These are phyloP conservation scores for Otus scops DNA, from an alignment of 2,797 vertebrate species.

Conservation along the genomic window DNA sequence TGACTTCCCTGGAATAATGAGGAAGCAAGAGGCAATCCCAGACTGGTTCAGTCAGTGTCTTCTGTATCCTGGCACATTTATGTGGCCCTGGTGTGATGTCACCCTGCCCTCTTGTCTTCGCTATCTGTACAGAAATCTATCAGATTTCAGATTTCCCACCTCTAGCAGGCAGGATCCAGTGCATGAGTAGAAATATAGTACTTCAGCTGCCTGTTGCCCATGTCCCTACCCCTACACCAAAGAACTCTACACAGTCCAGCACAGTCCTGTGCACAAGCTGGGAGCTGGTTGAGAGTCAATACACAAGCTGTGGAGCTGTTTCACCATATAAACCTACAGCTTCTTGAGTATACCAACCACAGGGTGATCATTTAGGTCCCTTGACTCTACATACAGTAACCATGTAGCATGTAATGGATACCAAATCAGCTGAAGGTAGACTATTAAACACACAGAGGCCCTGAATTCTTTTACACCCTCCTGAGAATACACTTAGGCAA, in stretches of 20 bases:
- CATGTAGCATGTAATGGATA: background rate
- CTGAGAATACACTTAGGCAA: background rate
- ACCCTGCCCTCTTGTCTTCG: background rate
- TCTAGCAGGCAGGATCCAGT: background rate
- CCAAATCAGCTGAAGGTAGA: background rate
- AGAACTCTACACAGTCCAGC: background rate
- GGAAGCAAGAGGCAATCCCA: background rate
- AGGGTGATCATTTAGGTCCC: background rate
- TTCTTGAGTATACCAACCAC: background rate
- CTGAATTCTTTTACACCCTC: background rate
- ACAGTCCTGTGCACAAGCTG: rapidly evolving
- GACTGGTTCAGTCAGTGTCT: background rate
- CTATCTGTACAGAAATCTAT: background rate
- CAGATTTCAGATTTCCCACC: background rate
- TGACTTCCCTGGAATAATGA: background rate
- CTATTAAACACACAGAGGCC: background rate
- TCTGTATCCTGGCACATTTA: background rate
- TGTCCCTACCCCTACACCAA: background rate
- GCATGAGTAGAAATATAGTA: background rate
- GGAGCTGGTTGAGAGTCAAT: background rate
- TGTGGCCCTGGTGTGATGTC: background rate
- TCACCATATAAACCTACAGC: background rate
- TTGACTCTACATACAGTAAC: background rate
- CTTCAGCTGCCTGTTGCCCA: background rate
- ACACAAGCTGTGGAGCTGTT: background rate